A percentile compares a stretch with the other conserved stretches of the same genome.
These are phyloP conservation scores for Oriolus oriolus DNA, from an alignment of 2,113 vertebrate species.

Conservation along the genomic window DNA sequence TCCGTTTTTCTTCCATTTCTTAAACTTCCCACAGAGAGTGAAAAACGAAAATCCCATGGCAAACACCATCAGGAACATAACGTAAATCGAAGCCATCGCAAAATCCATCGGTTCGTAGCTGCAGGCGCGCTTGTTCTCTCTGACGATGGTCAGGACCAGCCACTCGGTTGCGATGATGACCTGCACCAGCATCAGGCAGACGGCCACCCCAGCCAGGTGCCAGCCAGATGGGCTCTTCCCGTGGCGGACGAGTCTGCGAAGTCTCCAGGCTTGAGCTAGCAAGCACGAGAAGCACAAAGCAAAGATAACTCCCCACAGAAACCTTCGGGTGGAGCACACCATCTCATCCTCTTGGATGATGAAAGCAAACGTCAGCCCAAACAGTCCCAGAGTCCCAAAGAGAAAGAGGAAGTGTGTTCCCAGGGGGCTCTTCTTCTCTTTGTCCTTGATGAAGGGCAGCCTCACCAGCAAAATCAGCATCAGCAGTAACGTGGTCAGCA, in stretches of 20 bases:
- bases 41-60: constrained; percentile 80
- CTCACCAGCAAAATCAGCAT: constrained; percentile 86
- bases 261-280: constrained; percentile 86
- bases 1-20: constrained; percentile 89
- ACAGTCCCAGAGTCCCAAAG: constrained; percentile 86
- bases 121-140: constrained; percentile 85
- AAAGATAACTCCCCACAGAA: constrained; percentile 91
- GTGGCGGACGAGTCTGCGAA: constrained; percentile 82
- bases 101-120: constrained; percentile 91
- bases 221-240: constrained; percentile 86
- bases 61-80: constrained; percentile 82
- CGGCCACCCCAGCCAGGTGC: constrained; percentile 80
- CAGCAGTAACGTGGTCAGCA: constrained; percentile 82
- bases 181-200: constrained; percentile 88
- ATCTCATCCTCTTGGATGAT: constrained; percentile 88
- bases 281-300: constrained; percentile 92
- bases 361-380: constrained; percentile 90
- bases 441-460: constrained; percentile 87
- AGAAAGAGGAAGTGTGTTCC: constrained; percentile 90
- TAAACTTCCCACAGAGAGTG: constrained; percentile 88
- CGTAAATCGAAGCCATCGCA: constrained; percentile 86
- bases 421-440: constrained; percentile 87
- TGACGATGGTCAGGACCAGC: constrained; percentile 88
- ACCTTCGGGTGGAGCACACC: constrained; percentile 84
- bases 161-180: constrained; percentile 92